These are phyloP conservation scores for Atherinomorus stipes DNA, from an alignment of 2,113 vertebrate species.

Conservation along the genomic window DNA sequence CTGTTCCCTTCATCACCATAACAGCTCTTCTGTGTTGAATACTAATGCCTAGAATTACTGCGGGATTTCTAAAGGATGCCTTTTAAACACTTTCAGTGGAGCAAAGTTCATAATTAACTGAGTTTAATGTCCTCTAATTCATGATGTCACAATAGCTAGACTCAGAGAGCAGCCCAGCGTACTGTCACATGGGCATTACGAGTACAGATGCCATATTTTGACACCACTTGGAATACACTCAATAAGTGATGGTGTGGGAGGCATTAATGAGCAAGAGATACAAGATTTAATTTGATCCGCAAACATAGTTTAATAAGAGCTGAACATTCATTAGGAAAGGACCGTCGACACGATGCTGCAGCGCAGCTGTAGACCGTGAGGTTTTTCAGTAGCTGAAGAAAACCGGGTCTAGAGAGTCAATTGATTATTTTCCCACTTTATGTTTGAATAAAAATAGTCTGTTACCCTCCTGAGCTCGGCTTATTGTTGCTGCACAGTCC, in stretches of 20 bases:
- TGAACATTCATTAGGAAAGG: constrained; percentile 43
- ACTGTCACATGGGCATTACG: constrained; percentile 30
- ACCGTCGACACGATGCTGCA: constrained; percentile 27
- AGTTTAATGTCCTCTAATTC: neutral
- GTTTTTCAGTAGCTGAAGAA: constrained; percentile 9
- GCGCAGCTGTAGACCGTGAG: constrained; percentile 26
- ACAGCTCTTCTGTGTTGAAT: constrained; percentile 6
- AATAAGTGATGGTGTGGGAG: constrained; percentile 71
- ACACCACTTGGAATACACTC: constrained; percentile 66
- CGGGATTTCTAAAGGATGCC: neutral
- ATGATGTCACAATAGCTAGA: constrained; percentile 10
- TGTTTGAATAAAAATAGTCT: constrained; percentile 42
- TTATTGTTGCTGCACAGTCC: constrained; percentile 22
- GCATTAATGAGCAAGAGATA: constrained; percentile 72
- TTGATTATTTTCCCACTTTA: constrained; percentile 55
- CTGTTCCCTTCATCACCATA: neutral
- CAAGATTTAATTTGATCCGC: constrained; percentile 62
- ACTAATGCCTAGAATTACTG: neutral
- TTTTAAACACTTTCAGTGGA: neutral
- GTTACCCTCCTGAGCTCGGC: constrained; percentile 6
- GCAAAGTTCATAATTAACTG: neutral
- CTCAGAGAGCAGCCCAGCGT: constrained; percentile 9
- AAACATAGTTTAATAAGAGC: constrained; percentile 67
- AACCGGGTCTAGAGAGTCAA: constrained; percentile 4
- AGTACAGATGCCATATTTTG: constrained; percentile 64